These are phyloP conservation scores for Galbula dea DNA, from an alignment of 2,113 vertebrate genomes.

Conservation along the genomic window DNA sequence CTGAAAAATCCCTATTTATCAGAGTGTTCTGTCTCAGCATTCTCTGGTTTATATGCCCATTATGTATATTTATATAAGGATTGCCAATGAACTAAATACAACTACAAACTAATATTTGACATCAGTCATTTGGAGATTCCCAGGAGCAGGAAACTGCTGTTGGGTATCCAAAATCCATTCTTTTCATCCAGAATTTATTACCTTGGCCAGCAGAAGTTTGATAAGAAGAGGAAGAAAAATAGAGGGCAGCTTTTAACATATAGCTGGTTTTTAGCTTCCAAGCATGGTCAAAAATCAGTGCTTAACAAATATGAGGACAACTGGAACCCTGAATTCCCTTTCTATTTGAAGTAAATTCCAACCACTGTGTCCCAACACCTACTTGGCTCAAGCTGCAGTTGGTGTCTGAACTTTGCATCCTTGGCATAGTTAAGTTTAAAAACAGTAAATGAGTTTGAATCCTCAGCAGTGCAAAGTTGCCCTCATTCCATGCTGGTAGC, in stretches of 20 bases:
- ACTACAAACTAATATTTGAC: not conserved
- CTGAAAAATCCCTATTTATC: not conserved
- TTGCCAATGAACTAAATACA: not conserved
- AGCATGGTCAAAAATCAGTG: not conserved
- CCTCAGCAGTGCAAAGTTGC: not conserved
- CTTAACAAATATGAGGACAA: not conserved
- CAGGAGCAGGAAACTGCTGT: not conserved
- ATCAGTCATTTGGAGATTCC: not conserved
- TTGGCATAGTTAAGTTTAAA: not conserved
- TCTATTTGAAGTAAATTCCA: not conserved
- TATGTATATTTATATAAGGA: not conserved
- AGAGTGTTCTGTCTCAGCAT: not conserved
- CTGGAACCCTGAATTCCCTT: not conserved
- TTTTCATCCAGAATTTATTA: not conserved
- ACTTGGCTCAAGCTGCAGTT: not conserved
- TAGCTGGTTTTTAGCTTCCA: not conserved
- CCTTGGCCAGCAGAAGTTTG: not conserved
- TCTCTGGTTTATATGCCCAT: not conserved
- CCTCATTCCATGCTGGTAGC: not conserved
- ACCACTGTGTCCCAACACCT: not conserved
- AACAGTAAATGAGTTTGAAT: constrained; percentile 25
- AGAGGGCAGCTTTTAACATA: not conserved
- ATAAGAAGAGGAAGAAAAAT: not conserved
- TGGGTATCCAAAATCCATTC: not conserved
- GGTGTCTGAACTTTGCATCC: not conserved